phyloP scores from a whole-genome alignment of 2,888 invertebrate species.

The Pseudococcus jackbeardsleyi region DNA sequence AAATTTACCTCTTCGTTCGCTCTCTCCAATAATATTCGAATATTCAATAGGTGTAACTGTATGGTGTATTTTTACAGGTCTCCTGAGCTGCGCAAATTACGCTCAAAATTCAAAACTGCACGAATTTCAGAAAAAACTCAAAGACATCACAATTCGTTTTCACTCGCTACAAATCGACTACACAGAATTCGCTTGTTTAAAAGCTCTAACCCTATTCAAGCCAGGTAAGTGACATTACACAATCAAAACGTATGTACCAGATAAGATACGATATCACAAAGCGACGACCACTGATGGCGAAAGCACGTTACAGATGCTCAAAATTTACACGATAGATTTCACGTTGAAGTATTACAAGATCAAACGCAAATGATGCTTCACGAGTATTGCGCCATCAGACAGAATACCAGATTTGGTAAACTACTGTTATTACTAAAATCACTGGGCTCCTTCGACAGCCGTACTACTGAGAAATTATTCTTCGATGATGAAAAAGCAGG shows the following conservation, averaged over 20 bases:
- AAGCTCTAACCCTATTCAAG: slow-evolving; percentile 85
- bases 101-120: slow-evolving; percentile 53
- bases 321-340: slow-evolving; percentile 75
- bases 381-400: slow-evolving; percentile 76
- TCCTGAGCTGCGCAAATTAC: slow-evolving; percentile 19
- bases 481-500: slow-evolving; percentile 79
- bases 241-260: neutral
- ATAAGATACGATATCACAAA: slow-evolving; percentile 59
- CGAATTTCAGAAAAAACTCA: slow-evolving; percentile 71
- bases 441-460: slow-evolving; percentile 73
- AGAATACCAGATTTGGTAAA: slow-evolving; percentile 78
- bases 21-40: no score
- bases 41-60: neutral
- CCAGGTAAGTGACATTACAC: slow-evolving; percentile 74
- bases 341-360: slow-evolving; percentile 81
- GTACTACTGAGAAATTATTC: slow-evolving; percentile 78
- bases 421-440: slow-evolving; percentile 81
- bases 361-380: slow-evolving; percentile 84
- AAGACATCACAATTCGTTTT: slow-evolving; percentile 78
- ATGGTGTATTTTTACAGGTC: neutral
- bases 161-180: slow-evolving; percentile 80
- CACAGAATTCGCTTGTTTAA: slow-evolving; percentile 88
- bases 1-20: no score
- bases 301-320: slow-evolving; percentile 73
- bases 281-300: neutral